phyloP scores from a whole-genome alignment of 2,113 vertebrate species.

The Thymallus thymallus region DNA sequence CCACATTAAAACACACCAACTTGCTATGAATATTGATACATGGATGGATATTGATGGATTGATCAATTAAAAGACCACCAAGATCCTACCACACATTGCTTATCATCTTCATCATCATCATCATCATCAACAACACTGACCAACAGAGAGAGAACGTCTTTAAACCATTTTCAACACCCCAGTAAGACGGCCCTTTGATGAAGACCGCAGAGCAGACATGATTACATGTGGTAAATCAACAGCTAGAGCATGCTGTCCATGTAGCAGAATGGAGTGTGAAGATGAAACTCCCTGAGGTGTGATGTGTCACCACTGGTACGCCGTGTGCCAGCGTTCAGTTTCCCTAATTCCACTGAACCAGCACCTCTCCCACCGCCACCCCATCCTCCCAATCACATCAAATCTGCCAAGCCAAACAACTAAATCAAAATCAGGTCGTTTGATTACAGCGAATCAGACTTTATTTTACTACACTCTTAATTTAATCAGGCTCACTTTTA shows the following conservation, averaged over 20 bases:
- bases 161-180: too few species aligned
- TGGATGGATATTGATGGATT: too few species aligned
- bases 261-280: slow-evolving; percentile 1
- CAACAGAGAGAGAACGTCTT: too few species aligned
- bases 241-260: background rate
- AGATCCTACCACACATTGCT: too few species aligned
- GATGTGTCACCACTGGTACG: background rate
- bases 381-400: background rate
- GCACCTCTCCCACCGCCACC: background rate
- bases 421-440: slow-evolving; percentile 48
- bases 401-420: slow-evolving; percentile 12
- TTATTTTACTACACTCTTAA: slow-evolving; percentile 51
- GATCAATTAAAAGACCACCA: too few species aligned
- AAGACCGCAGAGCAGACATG: background rate
- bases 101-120: too few species aligned
- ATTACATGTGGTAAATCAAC: background rate
- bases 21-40: too few species aligned
- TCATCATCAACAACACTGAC: too few species aligned
- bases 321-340: slow-evolving; percentile 10
- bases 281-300: background rate
- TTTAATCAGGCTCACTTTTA: slow-evolving; percentile 55
- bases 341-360: slow-evolving; percentile 12
- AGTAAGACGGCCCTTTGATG: background rate
- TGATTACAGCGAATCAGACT: slow-evolving; percentile 44
- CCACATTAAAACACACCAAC: too few species aligned